Percentiles rank a stretch among this genome's conserved stretches.
These are phyloP conservation scores for Semaprochilodus insignis DNA, from an alignment of 2,797 vertebrate species.

Conservation along the genomic window DNA sequence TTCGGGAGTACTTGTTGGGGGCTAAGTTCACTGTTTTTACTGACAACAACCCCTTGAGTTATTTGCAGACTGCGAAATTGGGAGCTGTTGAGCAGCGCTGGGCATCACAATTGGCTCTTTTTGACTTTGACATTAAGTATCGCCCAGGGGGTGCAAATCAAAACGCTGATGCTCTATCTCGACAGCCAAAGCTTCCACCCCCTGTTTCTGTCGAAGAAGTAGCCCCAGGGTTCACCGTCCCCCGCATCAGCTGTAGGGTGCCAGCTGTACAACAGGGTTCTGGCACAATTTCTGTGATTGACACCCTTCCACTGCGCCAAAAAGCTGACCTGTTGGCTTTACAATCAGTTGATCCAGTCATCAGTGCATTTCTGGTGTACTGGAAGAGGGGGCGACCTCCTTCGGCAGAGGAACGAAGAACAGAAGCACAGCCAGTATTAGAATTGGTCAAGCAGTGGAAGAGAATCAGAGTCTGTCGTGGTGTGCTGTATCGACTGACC, in stretches of 20 bases:
- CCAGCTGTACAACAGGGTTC: not conserved
- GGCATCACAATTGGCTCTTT: not conserved
- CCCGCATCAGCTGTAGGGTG: not conserved
- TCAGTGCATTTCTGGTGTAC: not conserved
- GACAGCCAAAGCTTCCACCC: not conserved
- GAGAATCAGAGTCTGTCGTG: not conserved
- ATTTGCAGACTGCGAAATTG: too few relatives aligned
- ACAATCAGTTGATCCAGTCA: slow-evolving; percentile 1
- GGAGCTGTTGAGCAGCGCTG: too few relatives aligned
- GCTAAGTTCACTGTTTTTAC: too few relatives aligned
- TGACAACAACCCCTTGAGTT: too few relatives aligned
- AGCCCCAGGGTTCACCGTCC: not conserved
- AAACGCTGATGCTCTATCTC: slow-evolving; percentile 14
- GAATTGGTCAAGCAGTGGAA: slow-evolving; percentile 8
- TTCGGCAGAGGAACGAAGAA: not conserved
- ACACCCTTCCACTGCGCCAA: too few relatives aligned
- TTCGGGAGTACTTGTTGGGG: too few relatives aligned
- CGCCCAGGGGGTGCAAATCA: not conserved
- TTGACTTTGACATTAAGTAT: slow-evolving; percentile 29
- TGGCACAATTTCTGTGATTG: too few relatives aligned
- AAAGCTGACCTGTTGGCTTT: not conserved
- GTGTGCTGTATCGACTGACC: not conserved
- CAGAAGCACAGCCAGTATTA: not conserved
- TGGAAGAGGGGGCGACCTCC: slow-evolving; percentile 4
- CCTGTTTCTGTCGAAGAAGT: not conserved